Evolutionary conservation across 2,113 vertebrate species (phyloP).

Genomic region (Zingel zingel): DNA sequence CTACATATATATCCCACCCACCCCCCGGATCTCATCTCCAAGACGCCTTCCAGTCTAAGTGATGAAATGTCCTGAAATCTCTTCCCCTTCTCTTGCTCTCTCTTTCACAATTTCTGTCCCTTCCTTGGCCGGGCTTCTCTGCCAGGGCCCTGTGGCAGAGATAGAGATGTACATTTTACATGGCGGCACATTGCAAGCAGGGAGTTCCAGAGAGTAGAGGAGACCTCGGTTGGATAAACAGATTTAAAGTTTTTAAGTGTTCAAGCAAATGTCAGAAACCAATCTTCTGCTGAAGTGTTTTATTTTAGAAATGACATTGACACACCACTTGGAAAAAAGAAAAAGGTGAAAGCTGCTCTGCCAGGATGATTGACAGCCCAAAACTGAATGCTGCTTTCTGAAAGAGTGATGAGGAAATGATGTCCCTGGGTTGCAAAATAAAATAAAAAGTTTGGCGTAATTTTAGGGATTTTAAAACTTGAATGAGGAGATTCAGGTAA

Average conservation of each 20-base stretch:
- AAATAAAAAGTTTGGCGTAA: conserved; percentile 3
- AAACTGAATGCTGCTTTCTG: conserved; percentile 7
- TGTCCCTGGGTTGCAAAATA: conserved; percentile 9
- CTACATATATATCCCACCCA: conserved; percentile 7
- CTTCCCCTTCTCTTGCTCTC: background rate
- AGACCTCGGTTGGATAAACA: conserved; percentile 7
- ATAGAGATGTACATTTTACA: conserved; percentile 63
- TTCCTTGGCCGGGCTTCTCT: conserved; percentile 44
- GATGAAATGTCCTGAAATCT: conserved; percentile 80
- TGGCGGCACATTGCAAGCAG: conserved; percentile 18
- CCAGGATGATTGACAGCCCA: conserved; percentile 24
- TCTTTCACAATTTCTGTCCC: conserved; percentile 43
- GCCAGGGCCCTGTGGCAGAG: conserved; percentile 38
- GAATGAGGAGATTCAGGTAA: background rate
- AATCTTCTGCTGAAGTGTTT: conserved; percentile 10
- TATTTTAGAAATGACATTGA: conserved; percentile 14
- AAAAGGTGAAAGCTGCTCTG: conserved; percentile 11
- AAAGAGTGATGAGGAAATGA: conserved; percentile 14
- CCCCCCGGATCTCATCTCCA: conserved; percentile 27
- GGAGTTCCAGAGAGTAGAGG: conserved; percentile 8
- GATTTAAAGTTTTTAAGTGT: conserved; percentile 22
- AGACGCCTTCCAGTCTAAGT: conserved; percentile 50
- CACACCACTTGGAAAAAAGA: background rate
- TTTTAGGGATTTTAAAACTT: background rate
- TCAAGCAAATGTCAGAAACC: background rate